Base-by-base conservation (phyloP, 2,888 invertebrate species). In the Agrochola macilenta region DNA sequence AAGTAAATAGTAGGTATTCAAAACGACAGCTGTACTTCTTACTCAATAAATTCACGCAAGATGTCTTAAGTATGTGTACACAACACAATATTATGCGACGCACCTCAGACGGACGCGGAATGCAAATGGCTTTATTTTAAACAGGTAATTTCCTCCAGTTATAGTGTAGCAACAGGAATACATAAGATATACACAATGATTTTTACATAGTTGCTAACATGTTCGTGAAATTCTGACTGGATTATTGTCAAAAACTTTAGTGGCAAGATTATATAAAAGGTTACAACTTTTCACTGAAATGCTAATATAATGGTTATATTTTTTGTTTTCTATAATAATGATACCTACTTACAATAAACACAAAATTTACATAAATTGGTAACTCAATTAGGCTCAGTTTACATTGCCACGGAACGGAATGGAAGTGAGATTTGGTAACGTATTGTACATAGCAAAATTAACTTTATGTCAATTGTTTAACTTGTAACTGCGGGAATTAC, bases 121-220 rank as follows among this genome's bases (percentile, higher is more conserved):
- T 92, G 90, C 88, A 89, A 92, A 92, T 90, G 86, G 88, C 89
- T 90, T 91, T 89, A 91, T 92, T 91, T 89, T 83, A 87, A 88
- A 90, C 87, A 89, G 88, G 87, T 86, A 88, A 90, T 91, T 90
- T 91, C 89, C 87, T 90, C 76, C 74, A 82, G 82, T 81, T 86
- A 88, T 85, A 87, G 20, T 87, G 84, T 83, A 86, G 78, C 70
- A 84, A 84, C 83, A 81, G 83, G 82, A 82, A 82, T 85, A 84
- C 61, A 64, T 75, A 73, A 58, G 72, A 76, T 54, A 80, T 61
- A 69, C 39, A 72, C 39, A 73, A 35, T 58, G 54, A 63, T 79
- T 52, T 63, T 60, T 65, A 69, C 54, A 73, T 57, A 60, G 60
- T 69, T 49, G 23, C n/a, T 72, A 61, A 57, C 64, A 46, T 57